phyloP scores from a whole-genome alignment of 2,888 invertebrate genomes.

The Trissonchulus sp. region DNA sequence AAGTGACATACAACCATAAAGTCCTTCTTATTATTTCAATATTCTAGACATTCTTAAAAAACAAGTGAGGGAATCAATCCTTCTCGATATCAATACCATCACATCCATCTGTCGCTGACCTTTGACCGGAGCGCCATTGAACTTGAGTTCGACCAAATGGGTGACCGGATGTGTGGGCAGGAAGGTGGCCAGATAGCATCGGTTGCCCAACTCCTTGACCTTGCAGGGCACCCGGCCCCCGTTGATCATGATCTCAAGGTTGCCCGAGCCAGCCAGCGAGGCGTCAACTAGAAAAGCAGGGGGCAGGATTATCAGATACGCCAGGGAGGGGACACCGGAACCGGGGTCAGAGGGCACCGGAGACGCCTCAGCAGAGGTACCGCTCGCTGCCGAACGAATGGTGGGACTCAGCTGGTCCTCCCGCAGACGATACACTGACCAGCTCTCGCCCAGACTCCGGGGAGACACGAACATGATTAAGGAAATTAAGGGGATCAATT shows the following conservation, averaged over 20 bases:
- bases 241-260: constrained; percentile 87
- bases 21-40: no score
- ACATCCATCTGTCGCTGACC: no score
- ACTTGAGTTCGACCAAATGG: constrained; percentile 85
- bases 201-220: constrained; percentile 79
- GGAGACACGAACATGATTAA: no score
- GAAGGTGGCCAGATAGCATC: constrained; percentile 77
- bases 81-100: no score
- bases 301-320: not conserved
- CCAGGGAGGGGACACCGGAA: not conserved
- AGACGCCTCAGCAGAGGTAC: not conserved
- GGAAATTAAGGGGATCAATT: no score
- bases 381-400: not conserved
- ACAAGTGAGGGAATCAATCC: no score
- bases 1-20: no score
- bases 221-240: constrained; percentile 90
- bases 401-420: not conserved
- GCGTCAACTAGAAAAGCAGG: constrained; percentile 70
- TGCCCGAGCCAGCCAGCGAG: constrained; percentile 88
- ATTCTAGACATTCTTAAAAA: no score
- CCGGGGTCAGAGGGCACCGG: not conserved
- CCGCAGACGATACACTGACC: not conserved
- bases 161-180: constrained; percentile 77
- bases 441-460: no score
- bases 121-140: constrained; percentile 62